A percentile compares a stretch with the other conserved stretches of the same genome.
phyloP scores from a whole-genome alignment of 2,888 invertebrate genomes.

The Lagria hirta region DNA sequence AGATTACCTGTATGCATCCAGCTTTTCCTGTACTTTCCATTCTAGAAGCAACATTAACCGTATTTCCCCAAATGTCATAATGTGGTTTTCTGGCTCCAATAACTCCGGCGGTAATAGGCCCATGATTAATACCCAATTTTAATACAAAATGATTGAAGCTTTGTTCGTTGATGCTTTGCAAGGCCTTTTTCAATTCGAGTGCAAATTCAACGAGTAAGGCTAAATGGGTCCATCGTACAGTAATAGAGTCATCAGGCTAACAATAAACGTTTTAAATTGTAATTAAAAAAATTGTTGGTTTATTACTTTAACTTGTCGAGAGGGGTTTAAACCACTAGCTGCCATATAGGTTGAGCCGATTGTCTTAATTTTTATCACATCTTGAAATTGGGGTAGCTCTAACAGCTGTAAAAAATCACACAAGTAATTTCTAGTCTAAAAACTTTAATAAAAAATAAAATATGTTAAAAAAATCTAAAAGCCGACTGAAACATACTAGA shows the following conservation, averaged over 20 bases:
- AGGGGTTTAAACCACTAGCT: slow-evolving; percentile 86
- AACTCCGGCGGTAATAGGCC: slow-evolving; percentile 93
- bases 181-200: slow-evolving; percentile 83
- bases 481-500: too few relatives aligned
- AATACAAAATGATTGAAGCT: slow-evolving; percentile 94
- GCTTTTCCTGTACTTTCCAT: slow-evolving; percentile 99
- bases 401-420: slow-evolving; percentile 63
- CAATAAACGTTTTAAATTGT: slow-evolving; percentile 19
- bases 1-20: slow-evolving; percentile 92
- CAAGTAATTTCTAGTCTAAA: too few relatives aligned
- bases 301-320: slow-evolving; percentile 60
- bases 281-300: neutral
- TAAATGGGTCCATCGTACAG: slow-evolving; percentile 81
- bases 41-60: slow-evolving; percentile 94
- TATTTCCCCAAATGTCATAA: slow-evolving; percentile 97
- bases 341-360: slow-evolving; percentile 96
- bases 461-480: too few relatives aligned
- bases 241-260: slow-evolving; percentile 71
- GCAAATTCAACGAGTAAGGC: slow-evolving; percentile 87
- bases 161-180: slow-evolving; percentile 90
- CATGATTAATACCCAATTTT: slow-evolving; percentile 93
- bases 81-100: slow-evolving; percentile 94
- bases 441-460: too few relatives aligned
- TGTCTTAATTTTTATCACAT: slow-evolving; percentile 92
- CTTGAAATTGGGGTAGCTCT: slow-evolving; percentile 81